phyloP scores from a whole-genome alignment of 1,140 invertebrate genomes.

The Cotesia chilonis region DNA sequence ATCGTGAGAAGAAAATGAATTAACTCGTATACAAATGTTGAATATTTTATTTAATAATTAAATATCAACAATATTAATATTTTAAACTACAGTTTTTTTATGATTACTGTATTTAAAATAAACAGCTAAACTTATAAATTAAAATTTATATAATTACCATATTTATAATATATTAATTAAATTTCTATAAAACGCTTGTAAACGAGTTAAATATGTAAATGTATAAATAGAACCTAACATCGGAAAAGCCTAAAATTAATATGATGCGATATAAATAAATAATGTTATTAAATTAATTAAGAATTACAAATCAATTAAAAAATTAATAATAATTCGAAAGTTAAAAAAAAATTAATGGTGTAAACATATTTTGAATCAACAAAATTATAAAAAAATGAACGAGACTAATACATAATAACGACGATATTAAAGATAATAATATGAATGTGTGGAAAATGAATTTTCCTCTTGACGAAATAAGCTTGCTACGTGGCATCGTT shows the following conservation, averaged over 20 bases:
- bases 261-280: constrained; percentile 2
- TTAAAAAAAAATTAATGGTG: constrained; percentile 9
- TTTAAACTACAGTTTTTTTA: neutral
- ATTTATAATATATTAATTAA: neutral
- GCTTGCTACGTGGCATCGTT: constrained; percentile 63
- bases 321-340: neutral
- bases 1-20: constrained; percentile 20
- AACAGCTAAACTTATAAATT: no score
- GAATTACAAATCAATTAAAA: constrained; percentile 6
- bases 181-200: constrained; percentile 3
- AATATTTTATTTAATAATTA: neutral
- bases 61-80: neutral
- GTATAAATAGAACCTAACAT: neutral
- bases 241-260: constrained; percentile 1
- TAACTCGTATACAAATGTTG: constrained; percentile 11
- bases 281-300: constrained; percentile 6
- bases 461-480: constrained; percentile 56
- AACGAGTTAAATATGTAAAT: neutral
- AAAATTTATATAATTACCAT: no score
- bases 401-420: constrained; percentile 56
- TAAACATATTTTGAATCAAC: neutral
- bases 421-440: constrained; percentile 34
- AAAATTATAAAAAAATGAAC: constrained; percentile 12
- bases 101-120: neutral
- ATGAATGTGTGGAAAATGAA: constrained; percentile 50